Evolutionary conservation across 92 coral and sea anemone species (phyloP), one percentile per base, ranked within the genome.

Genomic region (Zoanthus solanderi): DNA sequence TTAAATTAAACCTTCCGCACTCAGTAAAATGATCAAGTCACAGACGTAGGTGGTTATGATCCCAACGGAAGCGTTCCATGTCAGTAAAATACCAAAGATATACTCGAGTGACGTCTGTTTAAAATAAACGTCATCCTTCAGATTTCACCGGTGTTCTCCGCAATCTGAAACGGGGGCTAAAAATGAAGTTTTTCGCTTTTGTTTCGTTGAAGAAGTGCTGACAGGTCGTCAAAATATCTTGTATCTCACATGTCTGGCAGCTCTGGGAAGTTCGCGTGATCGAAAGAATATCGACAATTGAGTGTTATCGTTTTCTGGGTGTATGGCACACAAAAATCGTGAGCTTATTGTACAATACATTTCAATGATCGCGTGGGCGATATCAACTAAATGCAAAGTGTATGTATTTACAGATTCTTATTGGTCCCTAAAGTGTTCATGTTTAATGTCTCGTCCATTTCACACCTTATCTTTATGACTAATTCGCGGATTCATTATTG

Each of bases 351-450:
- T 81, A 81, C 85, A 81, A 81, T 65, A 81, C 75, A 81, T 81
- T 81, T 47, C 13, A 11, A 18, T 46, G 85, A 81, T 81, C 85
- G 85, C 85, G 85, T 81, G 85, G 85, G 85, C 74, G 85, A 81
- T 65, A 46, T 61, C 72, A 63, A 17, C 7, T 80, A 80, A 80
- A 63, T 63, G 31, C 42, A 23, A 44, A 66, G 37, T 79, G 84
- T 54, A 79, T 79, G 84, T 73, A 54, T 79, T 79, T 79, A 61
- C 56, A 52, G 57, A 10, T 23, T 44, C 37, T 65, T 66, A 79
- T 79, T 79, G 84, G 84, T 72, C 73, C 84, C 10, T 48, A 37
- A 23, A 28, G 42, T 18, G 75, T 81, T 79, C 85, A 81, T 81
- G 85, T 81, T 81, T 81, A 81, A 81, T 81, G 85, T 81, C 73